phyloP scores from a whole-genome alignment of 2,888 invertebrate genomes.

The Sarcophaga rosellei region DNA sequence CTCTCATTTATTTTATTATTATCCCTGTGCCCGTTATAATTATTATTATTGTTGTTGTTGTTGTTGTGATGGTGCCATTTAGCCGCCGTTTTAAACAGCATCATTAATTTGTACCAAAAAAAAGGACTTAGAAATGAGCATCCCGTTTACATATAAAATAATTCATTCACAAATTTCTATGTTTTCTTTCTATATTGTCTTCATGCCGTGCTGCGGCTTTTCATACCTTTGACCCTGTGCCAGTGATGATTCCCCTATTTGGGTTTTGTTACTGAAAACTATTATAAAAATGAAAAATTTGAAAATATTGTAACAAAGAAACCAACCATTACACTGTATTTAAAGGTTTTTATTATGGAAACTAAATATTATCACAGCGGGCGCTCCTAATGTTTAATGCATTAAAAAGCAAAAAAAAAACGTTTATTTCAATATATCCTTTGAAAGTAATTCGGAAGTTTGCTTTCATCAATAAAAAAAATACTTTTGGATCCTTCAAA shows the following conservation, averaged over 20 bases:
- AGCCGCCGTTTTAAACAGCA: slow-evolving; percentile 62
- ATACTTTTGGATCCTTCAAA: too few species aligned
- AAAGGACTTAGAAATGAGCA: slow-evolving; percentile 51
- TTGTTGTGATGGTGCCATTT: slow-evolving; percentile 59
- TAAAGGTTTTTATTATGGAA: slow-evolving; percentile 30
- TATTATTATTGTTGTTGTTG: slow-evolving; percentile 25
- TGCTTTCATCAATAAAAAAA: too few species aligned
- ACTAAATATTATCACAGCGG: slow-evolving; percentile 61
- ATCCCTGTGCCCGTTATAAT: background rate
- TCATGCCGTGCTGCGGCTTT: slow-evolving; percentile 53
- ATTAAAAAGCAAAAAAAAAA: background rate
- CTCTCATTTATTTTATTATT: slow-evolving; percentile 63
- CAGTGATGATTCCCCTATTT: slow-evolving; percentile 13
- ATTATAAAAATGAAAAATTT: slow-evolving; percentile 42
- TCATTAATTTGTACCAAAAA: slow-evolving; percentile 56
- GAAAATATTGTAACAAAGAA: slow-evolving; percentile 52
- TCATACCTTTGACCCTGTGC: slow-evolving; percentile 60
- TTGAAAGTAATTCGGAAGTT: background rate
- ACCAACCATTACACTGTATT: slow-evolving; percentile 44
- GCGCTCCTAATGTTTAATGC: background rate
- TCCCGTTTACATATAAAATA: background rate
- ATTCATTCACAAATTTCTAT: slow-evolving; percentile 57
- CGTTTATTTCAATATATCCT: background rate
- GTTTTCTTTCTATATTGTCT: slow-evolving; percentile 8
- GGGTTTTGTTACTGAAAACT: slow-evolving; percentile 11